Evolutionary conservation across 2,797 vertebrate genomes (phyloP).

Genomic region (Chelonia mydas): DNA sequence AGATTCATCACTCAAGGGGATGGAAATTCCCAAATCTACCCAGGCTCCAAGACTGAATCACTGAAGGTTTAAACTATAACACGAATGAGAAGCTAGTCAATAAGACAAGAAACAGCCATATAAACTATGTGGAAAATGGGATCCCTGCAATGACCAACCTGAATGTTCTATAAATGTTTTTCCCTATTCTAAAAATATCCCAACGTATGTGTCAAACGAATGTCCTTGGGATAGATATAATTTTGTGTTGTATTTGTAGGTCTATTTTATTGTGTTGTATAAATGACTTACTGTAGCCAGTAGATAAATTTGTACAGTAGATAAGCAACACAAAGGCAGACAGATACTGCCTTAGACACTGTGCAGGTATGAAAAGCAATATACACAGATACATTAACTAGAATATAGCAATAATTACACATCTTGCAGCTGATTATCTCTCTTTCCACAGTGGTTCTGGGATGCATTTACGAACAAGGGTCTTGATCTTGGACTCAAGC

Average conservation of each 20-base stretch:
- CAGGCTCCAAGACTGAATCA: not conserved
- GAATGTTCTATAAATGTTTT: not conserved
- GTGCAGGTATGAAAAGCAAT: not conserved
- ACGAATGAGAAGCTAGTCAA: not conserved
- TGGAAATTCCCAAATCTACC: not conserved
- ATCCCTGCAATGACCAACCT: not conserved
- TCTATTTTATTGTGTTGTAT: not conserved
- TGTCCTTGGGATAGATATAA: not conserved
- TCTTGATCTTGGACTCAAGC: not conserved
- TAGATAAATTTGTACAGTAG: too few species aligned
- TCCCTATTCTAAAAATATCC: not conserved
- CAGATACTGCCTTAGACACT: not conserved
- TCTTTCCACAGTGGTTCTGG: not conserved
- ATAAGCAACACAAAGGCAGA: not conserved
- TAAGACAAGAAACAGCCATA: not conserved
- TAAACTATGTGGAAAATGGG: not conserved
- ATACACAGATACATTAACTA: not conserved
- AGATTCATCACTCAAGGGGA: not conserved
- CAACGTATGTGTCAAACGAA: not conserved
- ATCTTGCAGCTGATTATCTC: not conserved
- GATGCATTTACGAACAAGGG: not conserved
- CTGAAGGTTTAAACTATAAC: slow-evolving; percentile 4
- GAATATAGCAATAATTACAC: not conserved
- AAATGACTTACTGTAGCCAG: not conserved
- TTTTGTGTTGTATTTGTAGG: not conserved